Evolutionary conservation across 2,888 invertebrate genomes (phyloP), one percentile per base, ranked within the genome.

Genomic region (Ferdinandea cuprea): DNA sequence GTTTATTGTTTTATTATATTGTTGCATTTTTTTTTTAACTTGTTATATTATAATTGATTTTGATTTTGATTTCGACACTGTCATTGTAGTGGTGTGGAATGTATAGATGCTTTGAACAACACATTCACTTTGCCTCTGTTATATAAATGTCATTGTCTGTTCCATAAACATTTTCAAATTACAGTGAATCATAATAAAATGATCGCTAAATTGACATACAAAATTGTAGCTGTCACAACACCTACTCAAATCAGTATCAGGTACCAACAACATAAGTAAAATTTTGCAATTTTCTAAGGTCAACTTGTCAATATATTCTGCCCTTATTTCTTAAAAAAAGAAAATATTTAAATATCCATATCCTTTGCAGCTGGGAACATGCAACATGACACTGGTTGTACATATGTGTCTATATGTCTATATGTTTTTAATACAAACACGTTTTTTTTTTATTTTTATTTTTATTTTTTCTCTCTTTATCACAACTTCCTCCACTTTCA

Each of bases 401-500:
- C 58, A 30, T 35, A 54, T 19, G 35, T 28, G 11, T 15, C 17
- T 32, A n/a, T 30, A 46, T 44, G 68, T 68, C 59, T 68, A 68
- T 61, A 68, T 61, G 79, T 59, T 54, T 15, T 81, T 40, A 59
- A 77, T 50, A 76, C 61, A 68, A 74, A 68, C 65, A 59, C 63
- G 37, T 81, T 81, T 69, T 72, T 59, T 48, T 58, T 21, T 46
- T 65, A 66, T 9, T 48, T 46, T 13, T 61, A n/a, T n/a, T n/a
- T 59, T 48, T 58, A 21, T 46, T 65, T 72, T 9, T 48, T 46
- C 15, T 61, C 59, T 71, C 46, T 76, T 69, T 66, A 81, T 77
- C 77, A 30, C 25, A 54, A 56, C 71, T 81, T 83, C 78, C 63
- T 73, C 63, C 61, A 78, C 72, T 78, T 83, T 78, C 83, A 83